These are phyloP conservation scores for Mohoua ochrocephala DNA, from an alignment of 2,113 vertebrate genomes.

Conservation along the genomic window DNA sequence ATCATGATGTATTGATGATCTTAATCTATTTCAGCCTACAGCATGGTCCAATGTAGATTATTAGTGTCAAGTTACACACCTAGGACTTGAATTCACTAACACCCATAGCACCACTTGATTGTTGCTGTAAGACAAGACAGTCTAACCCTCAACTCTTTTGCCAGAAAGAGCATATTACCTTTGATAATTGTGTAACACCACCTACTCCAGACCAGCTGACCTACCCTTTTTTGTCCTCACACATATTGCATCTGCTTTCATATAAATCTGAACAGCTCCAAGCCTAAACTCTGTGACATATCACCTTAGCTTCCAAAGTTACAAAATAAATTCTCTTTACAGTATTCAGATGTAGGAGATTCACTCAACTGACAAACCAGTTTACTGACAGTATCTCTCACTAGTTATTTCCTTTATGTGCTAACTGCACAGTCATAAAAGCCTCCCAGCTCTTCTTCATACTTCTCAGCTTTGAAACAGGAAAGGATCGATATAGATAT, in stretches of 20 bases:
- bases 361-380: background rate
- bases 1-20: background rate
- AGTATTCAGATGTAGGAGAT: background rate
- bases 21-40: background rate
- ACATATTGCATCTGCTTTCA: background rate
- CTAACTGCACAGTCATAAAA: background rate
- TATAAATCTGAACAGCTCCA: background rate
- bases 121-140: constrained; percentile 13
- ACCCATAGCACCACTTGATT: constrained; percentile 14
- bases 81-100: background rate
- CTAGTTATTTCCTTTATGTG: background rate
- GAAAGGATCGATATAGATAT: background rate
- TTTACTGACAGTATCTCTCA: background rate
- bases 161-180: background rate
- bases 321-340: background rate
- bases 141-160: background rate
- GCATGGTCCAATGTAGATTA: background rate
- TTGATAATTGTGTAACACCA: background rate
- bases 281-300: background rate
- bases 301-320: background rate
- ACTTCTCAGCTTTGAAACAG: background rate
- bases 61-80: background rate
- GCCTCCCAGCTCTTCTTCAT: background rate
- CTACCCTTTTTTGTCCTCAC: background rate
- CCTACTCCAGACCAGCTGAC: background rate